Conservation (phyloP, 2,113 vertebrate species). For the Xenopus borealis region DNA sequence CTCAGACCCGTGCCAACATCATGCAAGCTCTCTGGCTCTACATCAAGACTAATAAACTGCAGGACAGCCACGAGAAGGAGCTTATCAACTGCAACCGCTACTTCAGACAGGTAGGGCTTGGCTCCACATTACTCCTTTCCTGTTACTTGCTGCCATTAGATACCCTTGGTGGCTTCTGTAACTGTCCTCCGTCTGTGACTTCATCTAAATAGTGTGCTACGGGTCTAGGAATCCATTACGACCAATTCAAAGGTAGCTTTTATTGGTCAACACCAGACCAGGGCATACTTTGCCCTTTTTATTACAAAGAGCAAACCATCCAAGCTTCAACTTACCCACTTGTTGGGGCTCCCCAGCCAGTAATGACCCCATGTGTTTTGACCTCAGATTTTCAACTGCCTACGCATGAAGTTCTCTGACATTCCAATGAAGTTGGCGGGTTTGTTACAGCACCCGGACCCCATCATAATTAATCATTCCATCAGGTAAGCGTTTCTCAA, state of each 20-base stretch:
- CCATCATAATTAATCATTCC: slow-evolving; percentile 94
- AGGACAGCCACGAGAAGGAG: slow-evolving; percentile 94
- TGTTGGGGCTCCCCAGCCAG: not conserved
- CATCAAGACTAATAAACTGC: slow-evolving; percentile 98
- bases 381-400: slow-evolving; percentile 84
- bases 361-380: not conserved
- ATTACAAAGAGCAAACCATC: too few relatives aligned
- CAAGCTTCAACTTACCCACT: not conserved
- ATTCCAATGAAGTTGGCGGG: slow-evolving; percentile 94
- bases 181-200: too few relatives aligned
- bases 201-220: too few relatives aligned
- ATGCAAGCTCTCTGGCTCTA: slow-evolving; percentile 99
- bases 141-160: too few relatives aligned
- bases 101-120: slow-evolving; percentile 79
- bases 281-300: too few relatives aligned
- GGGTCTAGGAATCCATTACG: not conserved
- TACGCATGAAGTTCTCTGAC: slow-evolving; percentile 90
- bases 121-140: too few relatives aligned
- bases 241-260: too few relatives aligned
- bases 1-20: slow-evolving; percentile 95
- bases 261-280: too few relatives aligned
- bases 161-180: too few relatives aligned
- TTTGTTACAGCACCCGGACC: slow-evolving; percentile 92
- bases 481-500: slow-evolving; percentile 74
- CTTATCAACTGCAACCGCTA: slow-evolving; percentile 98